Base-by-base conservation (phyloP, 1,140 invertebrate species). In the Temnothorax nylanderi region DNA sequence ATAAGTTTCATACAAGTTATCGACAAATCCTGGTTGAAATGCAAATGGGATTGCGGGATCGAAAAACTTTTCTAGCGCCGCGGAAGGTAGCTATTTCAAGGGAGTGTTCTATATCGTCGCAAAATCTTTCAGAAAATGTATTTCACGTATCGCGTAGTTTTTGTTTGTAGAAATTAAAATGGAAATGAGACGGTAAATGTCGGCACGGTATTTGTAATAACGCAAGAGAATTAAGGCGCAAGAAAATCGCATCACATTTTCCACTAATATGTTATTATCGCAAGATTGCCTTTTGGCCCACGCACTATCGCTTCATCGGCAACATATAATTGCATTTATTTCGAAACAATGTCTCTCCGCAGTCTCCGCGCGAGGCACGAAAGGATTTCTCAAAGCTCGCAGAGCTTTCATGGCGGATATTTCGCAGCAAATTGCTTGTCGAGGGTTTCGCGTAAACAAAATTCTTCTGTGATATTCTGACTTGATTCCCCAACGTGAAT, bases 31-130 rank as follows among this genome's bases (percentile, higher is more conserved):
- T 81, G 78, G 37, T 71, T 81, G 51, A 71, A 71, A 71, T 81
- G 65, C 51, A 81, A 67, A 81, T 81, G 37, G 65, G 67, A 71
- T 81, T 67, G 64, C 64, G 49, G 34, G 34, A 49, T 7, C 47
- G 78, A 85, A 58, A 71, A 76, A 76, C 65, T 85, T 87, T 87
- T 44, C 26, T 26, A 56, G 34, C 13, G 49, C 64, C 65, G 37
- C 3, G 65, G 37, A 26, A 69, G 78, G n/a, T 71, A 71, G 58
- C 67, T 41, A 77, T 81, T 89, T 87, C 78, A 76, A 80, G 44
- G 26, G 77, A 71, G 75, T 18, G 78, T 87, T 89, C 65, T 74
- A 81, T 87, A 85, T 77, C 85, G 44, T 44, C n/a, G 75, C 51
- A 32, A 54, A 71, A 88, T 85, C 84, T 58, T 74, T 54, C 37